Percentiles rank a stretch among this genome's conserved stretches.
Evolutionary conservation across 2,113 vertebrate genomes (phyloP).

Genomic region (Copsychus sechellarum): DNA sequence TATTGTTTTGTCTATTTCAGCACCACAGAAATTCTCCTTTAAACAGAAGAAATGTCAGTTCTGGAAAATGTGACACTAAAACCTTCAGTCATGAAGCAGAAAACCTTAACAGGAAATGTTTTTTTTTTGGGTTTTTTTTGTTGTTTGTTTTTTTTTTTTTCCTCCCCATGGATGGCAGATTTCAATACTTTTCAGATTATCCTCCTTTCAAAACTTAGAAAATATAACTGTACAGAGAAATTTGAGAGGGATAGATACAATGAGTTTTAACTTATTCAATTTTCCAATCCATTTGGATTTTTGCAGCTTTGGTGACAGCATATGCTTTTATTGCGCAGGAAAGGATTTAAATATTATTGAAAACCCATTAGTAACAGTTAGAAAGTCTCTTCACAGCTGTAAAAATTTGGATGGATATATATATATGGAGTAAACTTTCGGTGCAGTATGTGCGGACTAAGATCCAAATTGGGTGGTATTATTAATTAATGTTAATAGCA

Average conservation of each 20-base stretch:
- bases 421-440: neutral
- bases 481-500: neutral
- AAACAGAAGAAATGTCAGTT: neutral
- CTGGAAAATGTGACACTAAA: neutral
- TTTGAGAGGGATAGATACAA: neutral
- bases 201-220: neutral
- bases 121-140: too few species aligned
- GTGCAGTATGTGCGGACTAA: neutral
- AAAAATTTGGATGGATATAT: neutral
- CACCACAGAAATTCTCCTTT: neutral
- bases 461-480: neutral
- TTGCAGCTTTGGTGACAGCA: neutral
- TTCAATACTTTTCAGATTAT: neutral
- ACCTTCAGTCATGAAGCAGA: neutral
- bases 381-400: neutral
- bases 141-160: too few species aligned
- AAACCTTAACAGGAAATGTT: neutral
- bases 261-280: neutral
- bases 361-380: constrained; percentile 48
- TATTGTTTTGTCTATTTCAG: neutral
- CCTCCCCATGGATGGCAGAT: neutral
- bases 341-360: constrained; percentile 58
- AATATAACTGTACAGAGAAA: neutral
- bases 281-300: neutral
- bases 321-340: neutral